Evolutionary conservation across 2,797 vertebrate genomes (phyloP), one percentile per base, ranked within the genome.

Genomic region (Falco novaeseelandiae): DNA sequence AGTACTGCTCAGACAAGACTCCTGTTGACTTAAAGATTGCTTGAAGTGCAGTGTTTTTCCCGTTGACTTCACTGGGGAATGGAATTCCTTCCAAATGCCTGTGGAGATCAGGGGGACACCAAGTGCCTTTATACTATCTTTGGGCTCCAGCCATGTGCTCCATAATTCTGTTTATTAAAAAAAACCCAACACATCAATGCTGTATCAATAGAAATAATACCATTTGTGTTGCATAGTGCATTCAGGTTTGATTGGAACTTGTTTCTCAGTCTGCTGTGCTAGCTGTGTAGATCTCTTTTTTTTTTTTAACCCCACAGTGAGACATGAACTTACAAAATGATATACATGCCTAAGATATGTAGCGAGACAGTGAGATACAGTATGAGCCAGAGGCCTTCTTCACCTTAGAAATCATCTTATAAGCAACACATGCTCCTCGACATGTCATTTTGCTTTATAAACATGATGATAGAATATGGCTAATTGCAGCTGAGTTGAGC

Each of bases 331-430:
- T 59, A 38, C 0, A 40, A 92, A 66, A 82, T 93, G 7, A 93
- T 96, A 5, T 58, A n/a, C 59, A 30, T 96, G 87, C 77, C 76
- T 80, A 71, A 93, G 95, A 88, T 67, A 71, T 38, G 82, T 73
- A 69, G 82, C 4, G 74, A 93, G 86, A 72, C 74, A 92, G 86
- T 52, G 94, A 90, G 71, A 79, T 83, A 27, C 71, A 71, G 71
- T 12, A 40, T 34, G 74, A 89, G 42, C 86, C 92, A 96, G 91
- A 87, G 95, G 83, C 86, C 67, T 96, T 95, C 82, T 92, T 95
- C 89, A 89, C 89, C 92, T 93, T 89, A 66, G 70, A 93, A 93
- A 73, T 89, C 63, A 57, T 87, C 66, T 92, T 77, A 23, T 4
- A 83, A 92, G 79, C 90, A 96, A 25, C 94, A 93, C 90, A 70